Evolutionary conservation across 35 echinoderm and acorn worm genomes (phyloP).

Genomic region (Anneissia japonica): DNA sequence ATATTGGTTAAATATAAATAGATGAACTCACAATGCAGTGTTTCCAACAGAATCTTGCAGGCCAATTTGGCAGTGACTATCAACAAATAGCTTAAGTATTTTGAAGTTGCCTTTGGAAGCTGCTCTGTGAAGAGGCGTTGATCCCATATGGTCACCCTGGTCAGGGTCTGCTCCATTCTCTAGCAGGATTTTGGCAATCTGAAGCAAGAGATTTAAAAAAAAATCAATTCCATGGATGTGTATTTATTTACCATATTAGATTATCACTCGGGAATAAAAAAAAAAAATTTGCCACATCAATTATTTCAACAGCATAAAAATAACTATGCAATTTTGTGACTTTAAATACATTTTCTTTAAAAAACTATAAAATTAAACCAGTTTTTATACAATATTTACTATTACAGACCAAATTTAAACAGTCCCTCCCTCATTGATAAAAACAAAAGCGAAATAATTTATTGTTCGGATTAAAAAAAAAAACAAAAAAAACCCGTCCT

Average conservation of each 20-base stretch:
- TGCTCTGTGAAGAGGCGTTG: slow-evolving; percentile 84
- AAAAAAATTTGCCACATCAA: neutral
- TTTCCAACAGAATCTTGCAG: slow-evolving; percentile 68
- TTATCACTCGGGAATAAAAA: neutral
- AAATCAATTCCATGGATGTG: neutral
- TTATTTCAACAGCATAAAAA: neutral
- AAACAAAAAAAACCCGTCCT: neutral
- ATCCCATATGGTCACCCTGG: slow-evolving; percentile 57
- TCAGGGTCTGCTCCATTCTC: slow-evolving; percentile 87
- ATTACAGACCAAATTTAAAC: neutral
- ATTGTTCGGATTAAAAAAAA: neutral
- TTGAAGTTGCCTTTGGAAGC: slow-evolving; percentile 82
- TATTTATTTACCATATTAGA: neutral
- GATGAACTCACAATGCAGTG: slow-evolving; percentile 76
- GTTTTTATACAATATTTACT: neutral
- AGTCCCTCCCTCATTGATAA: neutral
- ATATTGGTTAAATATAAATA: too few relatives aligned
- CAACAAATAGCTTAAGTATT: slow-evolving; percentile 68
- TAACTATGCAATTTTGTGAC: neutral
- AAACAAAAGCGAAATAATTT: too few relatives aligned
- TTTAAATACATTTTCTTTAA: neutral
- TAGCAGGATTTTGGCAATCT: slow-evolving; percentile 74
- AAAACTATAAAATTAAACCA: neutral
- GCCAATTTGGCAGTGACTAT: slow-evolving; percentile 67
- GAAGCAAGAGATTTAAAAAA: neutral